A percentile compares a stretch with the other conserved stretches of the same genome.
phyloP scores from a whole-genome alignment of 2,113 vertebrate species.

The Prietella phreatophila region DNA sequence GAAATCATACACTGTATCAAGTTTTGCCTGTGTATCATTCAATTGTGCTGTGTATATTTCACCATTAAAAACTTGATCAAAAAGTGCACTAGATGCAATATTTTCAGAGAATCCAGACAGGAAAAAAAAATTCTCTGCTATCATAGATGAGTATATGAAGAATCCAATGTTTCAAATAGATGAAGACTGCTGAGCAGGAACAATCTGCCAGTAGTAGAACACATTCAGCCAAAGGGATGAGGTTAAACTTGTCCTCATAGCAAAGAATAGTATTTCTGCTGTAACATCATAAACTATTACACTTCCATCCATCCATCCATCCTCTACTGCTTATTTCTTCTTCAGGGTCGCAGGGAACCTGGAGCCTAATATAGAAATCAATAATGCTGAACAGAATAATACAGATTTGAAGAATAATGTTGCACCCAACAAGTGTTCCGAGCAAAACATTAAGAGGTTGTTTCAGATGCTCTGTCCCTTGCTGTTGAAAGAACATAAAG shows the following conservation, averaged over 20 bases:
- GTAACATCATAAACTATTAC: background rate
- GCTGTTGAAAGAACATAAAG: slow-evolving; percentile 42
- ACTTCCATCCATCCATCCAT: no score
- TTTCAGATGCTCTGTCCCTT: slow-evolving; percentile 32
- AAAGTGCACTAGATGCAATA: background rate
- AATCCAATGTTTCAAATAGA: slow-evolving; percentile 58
- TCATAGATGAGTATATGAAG: slow-evolving; percentile 33
- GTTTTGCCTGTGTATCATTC: background rate
- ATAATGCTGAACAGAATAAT: background rate
- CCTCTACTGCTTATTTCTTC: no score
- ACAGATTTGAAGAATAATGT: slow-evolving; percentile 1
- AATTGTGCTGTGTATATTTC: background rate
- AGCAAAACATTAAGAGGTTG: slow-evolving; percentile 56
- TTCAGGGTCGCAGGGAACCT: no score
- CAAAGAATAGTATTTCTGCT: background rate
- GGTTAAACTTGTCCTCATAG: slow-evolving; percentile 34
- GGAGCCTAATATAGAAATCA: no score
- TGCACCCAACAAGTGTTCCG: slow-evolving; percentile 43
- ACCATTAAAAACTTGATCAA: background rate
- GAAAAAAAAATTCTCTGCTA: background rate
- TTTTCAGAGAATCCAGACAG: background rate
- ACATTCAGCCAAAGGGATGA: slow-evolving; percentile 54
- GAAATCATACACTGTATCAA: background rate
- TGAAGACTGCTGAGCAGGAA: slow-evolving; percentile 35
- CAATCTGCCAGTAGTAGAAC: slow-evolving; percentile 56